Evolutionary conservation across 2,888 invertebrate genomes (phyloP).

Genomic region (Trachelus iudaicus): DNA sequence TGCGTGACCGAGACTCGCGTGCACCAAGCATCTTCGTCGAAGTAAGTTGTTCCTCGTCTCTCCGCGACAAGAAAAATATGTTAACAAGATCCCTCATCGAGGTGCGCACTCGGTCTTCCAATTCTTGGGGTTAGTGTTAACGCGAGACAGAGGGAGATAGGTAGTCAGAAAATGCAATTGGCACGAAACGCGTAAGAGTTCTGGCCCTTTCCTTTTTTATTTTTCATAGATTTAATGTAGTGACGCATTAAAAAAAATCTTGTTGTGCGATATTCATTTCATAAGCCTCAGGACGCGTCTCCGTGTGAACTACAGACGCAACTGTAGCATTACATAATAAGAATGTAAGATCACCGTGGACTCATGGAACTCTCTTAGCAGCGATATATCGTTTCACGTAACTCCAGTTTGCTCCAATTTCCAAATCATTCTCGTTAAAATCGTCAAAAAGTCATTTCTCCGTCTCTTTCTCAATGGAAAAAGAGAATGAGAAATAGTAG

Average conservation of each 20-base stretch:
- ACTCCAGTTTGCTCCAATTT: constrained; percentile 32
- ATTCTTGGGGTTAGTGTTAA: background rate
- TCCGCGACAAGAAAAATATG: constrained; percentile 50
- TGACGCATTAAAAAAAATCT: too few species aligned
- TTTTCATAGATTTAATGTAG: too few species aligned
- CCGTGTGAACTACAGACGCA: constrained; percentile 53
- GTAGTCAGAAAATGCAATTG: too few species aligned
- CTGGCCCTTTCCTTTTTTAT: too few species aligned
- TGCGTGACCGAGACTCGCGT: constrained; percentile 50
- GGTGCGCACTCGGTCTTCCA: constrained; percentile 15
- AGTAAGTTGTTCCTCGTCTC: constrained; percentile 53
- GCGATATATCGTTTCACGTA: constrained; percentile 23
- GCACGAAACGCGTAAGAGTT: too few species aligned
- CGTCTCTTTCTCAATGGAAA: too few species aligned
- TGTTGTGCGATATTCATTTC: constrained; percentile 63
- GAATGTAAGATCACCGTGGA: constrained; percentile 19
- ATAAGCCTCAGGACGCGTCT: constrained; percentile 62
- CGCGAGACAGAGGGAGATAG: background rate
- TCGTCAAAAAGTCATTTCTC: too few species aligned
- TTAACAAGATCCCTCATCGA: constrained; percentile 53
- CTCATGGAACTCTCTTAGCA: constrained; percentile 16
- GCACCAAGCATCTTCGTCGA: constrained; percentile 33
- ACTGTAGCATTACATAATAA: background rate
- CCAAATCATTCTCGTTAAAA: constrained; percentile 14
- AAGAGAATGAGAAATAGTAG: too few species aligned